Percentiles rank a stretch among this genome's conserved stretches.
Conservation (phyloP, 1,140 invertebrate genomes). For the Diabrotica virgifera region DNA sequence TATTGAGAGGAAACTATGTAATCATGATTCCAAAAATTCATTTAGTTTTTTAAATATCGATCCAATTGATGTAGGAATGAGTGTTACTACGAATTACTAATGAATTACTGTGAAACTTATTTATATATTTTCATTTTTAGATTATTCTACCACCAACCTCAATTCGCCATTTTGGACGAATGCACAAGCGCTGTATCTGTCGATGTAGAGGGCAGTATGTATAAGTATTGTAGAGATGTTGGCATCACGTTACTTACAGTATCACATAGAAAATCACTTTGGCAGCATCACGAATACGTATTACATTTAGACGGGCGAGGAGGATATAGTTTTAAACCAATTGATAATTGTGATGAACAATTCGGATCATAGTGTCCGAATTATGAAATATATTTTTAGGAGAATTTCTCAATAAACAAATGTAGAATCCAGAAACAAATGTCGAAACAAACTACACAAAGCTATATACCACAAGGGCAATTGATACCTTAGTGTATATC, state of each 20-base stretch:
- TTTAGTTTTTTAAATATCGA: too few relatives aligned
- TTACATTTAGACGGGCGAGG: slow-evolving; percentile 94
- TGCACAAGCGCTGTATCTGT: slow-evolving; percentile 97
- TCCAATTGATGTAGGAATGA: too few relatives aligned
- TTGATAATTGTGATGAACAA: slow-evolving; percentile 82
- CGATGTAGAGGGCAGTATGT: slow-evolving; percentile 97
- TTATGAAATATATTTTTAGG: neutral
- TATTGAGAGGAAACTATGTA: too few relatives aligned
- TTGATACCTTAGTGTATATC: too few relatives aligned
- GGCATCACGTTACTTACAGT: slow-evolving; percentile 97
- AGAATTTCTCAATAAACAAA: neutral
- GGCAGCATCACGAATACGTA: slow-evolving; percentile 96
- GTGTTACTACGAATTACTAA: too few relatives aligned
- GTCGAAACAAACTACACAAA: too few relatives aligned
- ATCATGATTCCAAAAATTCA: too few relatives aligned
- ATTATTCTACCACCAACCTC: slow-evolving; percentile 94
- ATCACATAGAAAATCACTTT: slow-evolving; percentile 92
- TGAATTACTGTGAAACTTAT: too few relatives aligned
- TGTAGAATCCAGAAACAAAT: too few relatives aligned
- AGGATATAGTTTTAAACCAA: slow-evolving; percentile 79
- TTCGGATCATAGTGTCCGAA: slow-evolving; percentile 78
- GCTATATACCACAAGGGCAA: too few relatives aligned
- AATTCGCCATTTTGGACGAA: slow-evolving; percentile 98
- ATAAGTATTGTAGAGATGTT: slow-evolving; percentile 83
- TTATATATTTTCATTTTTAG: neutral